Percentiles rank a stretch among this genome's conserved stretches.
These are phyloP conservation scores for Haliclona indistincta DNA, from an alignment of 37 sponge, comb jelly and placozoan genomes.

Conservation along the genomic window DNA sequence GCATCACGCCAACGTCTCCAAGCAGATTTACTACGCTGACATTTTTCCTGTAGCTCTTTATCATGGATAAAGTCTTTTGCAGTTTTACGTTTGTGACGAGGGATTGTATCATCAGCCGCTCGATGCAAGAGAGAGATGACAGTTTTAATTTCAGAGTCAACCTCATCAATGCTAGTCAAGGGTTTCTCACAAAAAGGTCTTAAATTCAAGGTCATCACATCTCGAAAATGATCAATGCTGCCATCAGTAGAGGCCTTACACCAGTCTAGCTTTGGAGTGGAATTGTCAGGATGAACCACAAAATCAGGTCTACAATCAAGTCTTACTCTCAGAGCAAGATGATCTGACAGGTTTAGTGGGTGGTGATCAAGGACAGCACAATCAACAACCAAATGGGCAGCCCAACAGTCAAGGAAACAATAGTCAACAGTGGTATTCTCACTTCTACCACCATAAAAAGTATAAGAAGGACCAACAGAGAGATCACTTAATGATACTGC, in stretches of 20 bases:
- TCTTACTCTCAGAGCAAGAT: background rate
- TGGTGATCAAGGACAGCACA: background rate
- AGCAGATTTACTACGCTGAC: background rate
- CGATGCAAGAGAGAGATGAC: background rate
- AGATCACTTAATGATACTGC: background rate
- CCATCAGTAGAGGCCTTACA: slow-evolving; percentile 3
- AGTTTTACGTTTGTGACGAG: background rate
- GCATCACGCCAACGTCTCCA: background rate
- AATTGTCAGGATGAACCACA: background rate
- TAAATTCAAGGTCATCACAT: background rate
- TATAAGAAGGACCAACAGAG: background rate
- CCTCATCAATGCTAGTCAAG: background rate
- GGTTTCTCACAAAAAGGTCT: background rate
- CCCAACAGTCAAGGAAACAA: background rate
- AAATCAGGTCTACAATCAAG: background rate
- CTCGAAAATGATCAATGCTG: background rate
- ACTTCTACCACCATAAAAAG: background rate
- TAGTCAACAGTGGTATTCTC: slow-evolving; percentile 1
- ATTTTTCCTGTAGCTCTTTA: background rate
- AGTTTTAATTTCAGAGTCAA: background rate
- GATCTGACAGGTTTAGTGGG: slow-evolving; percentile 14
- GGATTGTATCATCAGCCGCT: background rate
- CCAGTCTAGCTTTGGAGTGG: background rate
- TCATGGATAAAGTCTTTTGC: background rate
- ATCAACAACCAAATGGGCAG: background rate